Percentiles rank a stretch among this genome's conserved stretches.
Evolutionary conservation across 2,888 invertebrate genomes (phyloP).

Genomic region (Meta bourneti): DNA sequence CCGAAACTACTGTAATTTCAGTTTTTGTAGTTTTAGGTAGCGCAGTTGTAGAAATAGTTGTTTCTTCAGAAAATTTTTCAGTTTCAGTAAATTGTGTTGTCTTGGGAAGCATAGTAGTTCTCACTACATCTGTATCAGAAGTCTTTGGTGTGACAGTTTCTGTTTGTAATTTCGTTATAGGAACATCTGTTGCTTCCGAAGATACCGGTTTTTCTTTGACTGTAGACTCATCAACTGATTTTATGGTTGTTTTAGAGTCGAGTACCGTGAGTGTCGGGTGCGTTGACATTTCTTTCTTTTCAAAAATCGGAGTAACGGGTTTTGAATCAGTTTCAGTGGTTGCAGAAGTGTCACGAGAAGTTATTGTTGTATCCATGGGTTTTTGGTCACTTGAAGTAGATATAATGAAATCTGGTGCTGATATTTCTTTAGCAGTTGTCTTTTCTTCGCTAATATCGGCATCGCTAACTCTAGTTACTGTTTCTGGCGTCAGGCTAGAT

Average conservation of each 20-base stretch:
- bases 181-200: too few relatives aligned
- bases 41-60: background rate
- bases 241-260: constrained; percentile 37
- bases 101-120: background rate
- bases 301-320: background rate
- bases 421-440: background rate
- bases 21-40: background rate
- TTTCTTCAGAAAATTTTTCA: background rate
- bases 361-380: background rate
- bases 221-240: background rate
- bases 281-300: constrained; percentile 12
- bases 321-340: background rate
- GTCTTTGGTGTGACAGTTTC: background rate
- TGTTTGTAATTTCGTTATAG: background rate
- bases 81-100: background rate
- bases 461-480: too few relatives aligned
- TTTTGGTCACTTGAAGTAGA: background rate
- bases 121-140: background rate
- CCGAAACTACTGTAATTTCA: constrained; percentile 29
- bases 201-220: too few relatives aligned
- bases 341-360: background rate
- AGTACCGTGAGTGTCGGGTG: background rate
- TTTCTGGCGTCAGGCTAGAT: too few relatives aligned
- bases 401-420: background rate
- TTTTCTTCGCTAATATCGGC: background rate